A percentile compares a stretch with the other conserved stretches of the same genome.
phyloP scores from a whole-genome alignment of 2,888 invertebrate genomes.

The Dascillus cervinus region DNA sequence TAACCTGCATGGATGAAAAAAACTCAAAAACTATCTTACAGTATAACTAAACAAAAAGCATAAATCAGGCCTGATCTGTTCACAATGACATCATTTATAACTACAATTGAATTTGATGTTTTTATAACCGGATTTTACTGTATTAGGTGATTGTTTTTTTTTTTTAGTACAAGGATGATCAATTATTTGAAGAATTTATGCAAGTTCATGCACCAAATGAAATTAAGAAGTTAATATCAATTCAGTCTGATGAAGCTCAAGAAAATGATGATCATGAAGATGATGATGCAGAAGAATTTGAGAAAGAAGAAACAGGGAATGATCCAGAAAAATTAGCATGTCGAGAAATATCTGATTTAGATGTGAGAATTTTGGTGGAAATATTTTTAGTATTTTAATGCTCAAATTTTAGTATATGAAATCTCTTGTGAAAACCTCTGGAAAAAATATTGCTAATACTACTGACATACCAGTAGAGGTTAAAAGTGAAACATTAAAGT shows the following conservation, averaged over 20 bases:
- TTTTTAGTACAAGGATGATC: conserved; percentile 74
- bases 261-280: conserved; percentile 22
- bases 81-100: too few species aligned
- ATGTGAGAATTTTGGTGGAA: conserved; percentile 42
- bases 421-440: conserved; percentile 54
- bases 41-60: too few species aligned
- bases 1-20: too few species aligned
- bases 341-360: conserved; percentile 68
- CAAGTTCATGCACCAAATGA: conserved; percentile 64
- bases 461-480: too few species aligned
- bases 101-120: neutral
- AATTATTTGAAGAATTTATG: conserved; percentile 82
- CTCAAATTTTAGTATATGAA: conserved; percentile 75
- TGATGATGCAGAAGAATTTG: conserved; percentile 19
- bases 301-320: conserved; percentile 21
- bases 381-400: conserved; percentile 29
- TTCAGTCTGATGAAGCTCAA: conserved; percentile 19
- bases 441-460: too few species aligned
- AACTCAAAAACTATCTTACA: too few species aligned
- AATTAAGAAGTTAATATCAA: too few species aligned
- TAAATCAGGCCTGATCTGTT: too few species aligned
- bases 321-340: conserved; percentile 53
- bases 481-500: conserved; percentile 36
- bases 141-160: conserved; percentile 7
- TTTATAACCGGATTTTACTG: conserved; percentile 5